phyloP scores from a whole-genome alignment of 2,797 vertebrate genomes.

The Danio jaintianensis region DNA sequence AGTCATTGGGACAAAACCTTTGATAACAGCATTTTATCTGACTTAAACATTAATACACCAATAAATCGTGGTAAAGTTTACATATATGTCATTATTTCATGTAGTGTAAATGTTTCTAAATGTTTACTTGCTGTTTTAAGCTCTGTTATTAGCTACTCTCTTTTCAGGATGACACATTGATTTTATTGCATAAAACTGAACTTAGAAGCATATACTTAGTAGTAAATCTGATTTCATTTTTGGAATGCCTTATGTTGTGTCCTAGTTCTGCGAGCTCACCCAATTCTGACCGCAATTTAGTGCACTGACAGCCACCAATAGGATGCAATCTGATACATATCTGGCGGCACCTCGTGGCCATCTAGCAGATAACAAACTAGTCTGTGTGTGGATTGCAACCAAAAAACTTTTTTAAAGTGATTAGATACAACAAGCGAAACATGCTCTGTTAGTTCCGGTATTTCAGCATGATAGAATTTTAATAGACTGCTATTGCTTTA shows the following conservation, averaged over 20 bases:
- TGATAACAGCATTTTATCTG: neutral
- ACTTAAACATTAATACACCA: neutral
- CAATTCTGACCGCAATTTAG: neutral
- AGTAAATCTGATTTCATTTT: neutral
- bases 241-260: neutral
- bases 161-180: neutral
- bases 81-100: neutral
- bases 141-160: neutral
- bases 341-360: constrained; percentile 1
- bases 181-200: neutral
- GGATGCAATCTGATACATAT: neutral
- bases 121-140: neutral
- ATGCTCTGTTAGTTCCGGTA: too few relatives aligned
- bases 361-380: neutral
- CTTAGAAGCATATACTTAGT: neutral
- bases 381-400: too few relatives aligned
- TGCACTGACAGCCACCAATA: neutral
- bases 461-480: too few relatives aligned
- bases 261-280: neutral
- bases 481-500: too few relatives aligned
- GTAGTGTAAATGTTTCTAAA: neutral
- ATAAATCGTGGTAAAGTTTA: neutral
- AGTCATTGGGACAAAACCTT: neutral
- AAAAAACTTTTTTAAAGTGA: too few relatives aligned
- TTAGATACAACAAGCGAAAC: too few relatives aligned